Conservation (phyloP, 2,113 vertebrate species). For the Sminthopsis crassicaudata region DNA sequence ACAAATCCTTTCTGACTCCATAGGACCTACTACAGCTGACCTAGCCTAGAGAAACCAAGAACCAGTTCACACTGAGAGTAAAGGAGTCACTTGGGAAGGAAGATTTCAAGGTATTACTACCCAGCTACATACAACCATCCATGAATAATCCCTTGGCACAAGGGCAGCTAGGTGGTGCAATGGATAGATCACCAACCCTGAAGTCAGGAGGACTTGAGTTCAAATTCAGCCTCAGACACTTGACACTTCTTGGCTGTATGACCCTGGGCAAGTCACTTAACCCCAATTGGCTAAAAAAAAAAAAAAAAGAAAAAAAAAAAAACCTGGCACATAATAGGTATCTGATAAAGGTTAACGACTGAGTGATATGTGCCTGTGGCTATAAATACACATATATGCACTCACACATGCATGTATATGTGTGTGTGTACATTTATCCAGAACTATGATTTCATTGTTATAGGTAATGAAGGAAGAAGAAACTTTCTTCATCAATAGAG, state of each 20-base stretch:
- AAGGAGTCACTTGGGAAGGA: neutral
- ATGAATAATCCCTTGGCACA: neutral
- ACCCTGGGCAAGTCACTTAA: too few species aligned
- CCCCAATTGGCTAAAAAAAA: too few species aligned
- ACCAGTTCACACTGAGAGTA: neutral
- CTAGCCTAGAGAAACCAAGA: neutral
- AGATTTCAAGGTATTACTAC: neutral
- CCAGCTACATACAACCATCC: neutral
- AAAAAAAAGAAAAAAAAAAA: too few species aligned
- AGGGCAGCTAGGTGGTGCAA: too few species aligned
- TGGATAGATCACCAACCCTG: too few species aligned
- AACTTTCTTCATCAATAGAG: neutral
- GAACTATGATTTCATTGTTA: neutral
- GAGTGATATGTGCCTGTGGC: neutral
- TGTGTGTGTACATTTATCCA: neutral
- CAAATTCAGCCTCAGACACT: too few species aligned
- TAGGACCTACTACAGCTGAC: neutral
- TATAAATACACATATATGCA: neutral
- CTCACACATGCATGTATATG: too few species aligned
- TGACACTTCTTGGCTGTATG: too few species aligned
- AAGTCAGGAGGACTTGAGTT: too few species aligned
- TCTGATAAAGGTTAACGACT: neutral
- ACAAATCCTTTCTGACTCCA: neutral
- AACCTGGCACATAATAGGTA: neutral
- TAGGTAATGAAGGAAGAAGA: neutral